A percentile compares a stretch with the other conserved stretches of the same genome.
Conservation (phyloP, 64 coral and sea anemone genomes). For the Pocillopora damicornis region DNA sequence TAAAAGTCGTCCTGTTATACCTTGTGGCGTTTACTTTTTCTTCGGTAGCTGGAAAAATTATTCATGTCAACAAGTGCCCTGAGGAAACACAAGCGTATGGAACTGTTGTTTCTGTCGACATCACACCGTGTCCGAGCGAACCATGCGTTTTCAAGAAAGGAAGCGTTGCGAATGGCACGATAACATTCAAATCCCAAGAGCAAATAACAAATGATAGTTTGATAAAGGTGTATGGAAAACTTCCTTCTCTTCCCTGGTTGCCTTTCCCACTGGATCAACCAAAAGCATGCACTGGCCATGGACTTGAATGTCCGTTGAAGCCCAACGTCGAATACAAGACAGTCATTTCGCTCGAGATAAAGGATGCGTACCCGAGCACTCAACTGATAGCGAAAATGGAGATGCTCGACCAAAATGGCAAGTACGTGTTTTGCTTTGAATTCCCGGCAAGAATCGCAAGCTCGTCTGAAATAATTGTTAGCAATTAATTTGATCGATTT, state of each 20-base stretch:
- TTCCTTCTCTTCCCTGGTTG: neutral
- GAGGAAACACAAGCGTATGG: too few relatives aligned
- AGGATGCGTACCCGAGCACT: neutral
- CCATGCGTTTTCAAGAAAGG: slow-evolving; percentile 48
- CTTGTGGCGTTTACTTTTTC: neutral
- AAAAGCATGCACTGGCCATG: slow-evolving; percentile 7
- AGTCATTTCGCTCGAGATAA: neutral
- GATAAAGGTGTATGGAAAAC: neutral
- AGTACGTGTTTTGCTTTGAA: slow-evolving; percentile 10
- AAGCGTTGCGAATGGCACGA: neutral
- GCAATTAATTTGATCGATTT: too few relatives aligned
- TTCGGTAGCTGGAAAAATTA: neutral
- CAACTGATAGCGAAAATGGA: slow-evolving; percentile 20
- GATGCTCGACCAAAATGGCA: neutral
- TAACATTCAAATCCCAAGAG: slow-evolving; percentile 11
- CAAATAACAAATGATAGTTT: neutral
- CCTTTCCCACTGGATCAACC: slow-evolving; percentile 16
- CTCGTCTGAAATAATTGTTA: neutral
- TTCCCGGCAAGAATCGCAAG: neutral
- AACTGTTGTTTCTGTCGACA: neutral
- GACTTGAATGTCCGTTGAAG: slow-evolving; percentile 32
- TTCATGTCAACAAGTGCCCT: neutral
- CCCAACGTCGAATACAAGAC: neutral
- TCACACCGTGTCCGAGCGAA: neutral
- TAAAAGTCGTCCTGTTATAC: neutral